Base-by-base conservation (phyloP, 2,888 invertebrate species). In the Troglohyphantes excavatus region DNA sequence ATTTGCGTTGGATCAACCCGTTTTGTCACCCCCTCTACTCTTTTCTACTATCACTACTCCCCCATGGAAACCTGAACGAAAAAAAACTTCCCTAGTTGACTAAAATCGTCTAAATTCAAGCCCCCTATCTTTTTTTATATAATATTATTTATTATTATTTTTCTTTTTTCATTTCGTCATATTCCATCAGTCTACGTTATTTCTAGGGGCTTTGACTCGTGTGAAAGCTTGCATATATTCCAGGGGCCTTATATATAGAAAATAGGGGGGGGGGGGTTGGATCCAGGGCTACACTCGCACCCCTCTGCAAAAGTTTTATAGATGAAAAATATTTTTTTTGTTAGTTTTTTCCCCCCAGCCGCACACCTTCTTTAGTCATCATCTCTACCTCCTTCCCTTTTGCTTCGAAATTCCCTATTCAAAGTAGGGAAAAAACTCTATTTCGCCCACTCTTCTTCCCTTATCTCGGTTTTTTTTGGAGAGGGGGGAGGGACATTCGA, bases 361-460 rank as follows among this genome's bases (percentile, higher is more conserved):
- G 61, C 83, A n/a, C 53, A 53, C 72, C 72, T 84, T 72, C 78
- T 79, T 72, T 84, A 76, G 76, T 90, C 89, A 83, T 84, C 89
- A 83, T 84, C 83, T 90, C 83, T 79, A 76, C 63, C 78, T 83
- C 46, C 83, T 72, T 78, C 68, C 83, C 76, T 67, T 86, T 81
- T 88, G 87, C 87, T 75, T 67, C 81, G 46, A 88, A 88, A 90
- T 84, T 84, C 89, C 84, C 89, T 76, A 90, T 90, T 90, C 89
- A 90, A 90, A 90, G 83, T 90, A 90, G 78, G 89, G 84, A 83
- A 84, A 39, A 90, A 90, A 90, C 89, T 90, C 89, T 90, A 90
- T 90, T 90, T 90, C 83, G 83, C 65, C 84, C 13, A 11, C 59
- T 26, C 29, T 61, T 43, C 29, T 33, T 53, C 33, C 75, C 82